Percentiles rank a stretch among this genome's conserved stretches.
phyloP scores from a whole-genome alignment of 2,888 invertebrate species.

The Atrina japonica region DNA sequence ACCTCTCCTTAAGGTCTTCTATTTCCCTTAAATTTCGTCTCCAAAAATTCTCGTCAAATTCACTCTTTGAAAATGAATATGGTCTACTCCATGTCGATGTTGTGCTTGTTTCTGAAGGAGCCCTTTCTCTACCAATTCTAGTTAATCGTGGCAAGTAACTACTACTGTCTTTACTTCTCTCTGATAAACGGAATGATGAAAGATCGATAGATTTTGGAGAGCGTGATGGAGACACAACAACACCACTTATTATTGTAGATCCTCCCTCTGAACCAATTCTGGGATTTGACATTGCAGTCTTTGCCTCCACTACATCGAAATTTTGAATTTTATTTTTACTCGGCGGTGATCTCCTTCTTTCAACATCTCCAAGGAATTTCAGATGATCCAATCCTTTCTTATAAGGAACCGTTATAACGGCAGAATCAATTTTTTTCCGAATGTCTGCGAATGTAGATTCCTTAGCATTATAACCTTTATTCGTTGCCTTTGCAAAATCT shows the following conservation, averaged over 20 bases:
- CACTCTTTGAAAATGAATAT: constrained; percentile 26
- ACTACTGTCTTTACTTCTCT: background rate
- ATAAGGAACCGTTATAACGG: constrained; percentile 36
- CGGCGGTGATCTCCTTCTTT: constrained; percentile 10
- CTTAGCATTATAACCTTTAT: constrained; percentile 20
- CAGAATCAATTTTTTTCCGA: constrained; percentile 29
- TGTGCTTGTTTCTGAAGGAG: constrained; percentile 37
- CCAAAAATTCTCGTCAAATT: constrained; percentile 37
- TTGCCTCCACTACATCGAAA: constrained; percentile 2
- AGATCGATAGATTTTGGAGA: background rate
- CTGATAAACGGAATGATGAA: constrained; percentile 5
- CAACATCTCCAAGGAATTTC: constrained; percentile 22
- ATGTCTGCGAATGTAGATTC: constrained; percentile 35
- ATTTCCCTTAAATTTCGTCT: constrained; percentile 28
- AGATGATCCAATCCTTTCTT: constrained; percentile 31
- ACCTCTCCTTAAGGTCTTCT: constrained; percentile 39
- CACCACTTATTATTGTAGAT: background rate
- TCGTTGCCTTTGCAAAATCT: constrained; percentile 24
- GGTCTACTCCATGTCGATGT: constrained; percentile 29
- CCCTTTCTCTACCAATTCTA: constrained; percentile 5
- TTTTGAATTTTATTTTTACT: background rate
- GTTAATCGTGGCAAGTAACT: constrained; percentile 1
- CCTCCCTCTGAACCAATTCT: background rate
- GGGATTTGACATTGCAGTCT: no score
- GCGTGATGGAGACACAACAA: constrained; percentile 1